A percentile compares a stretch with the other conserved stretches of the same genome.
Conservation (phyloP, 2,113 vertebrate species). For the Trachemys scripta region DNA sequence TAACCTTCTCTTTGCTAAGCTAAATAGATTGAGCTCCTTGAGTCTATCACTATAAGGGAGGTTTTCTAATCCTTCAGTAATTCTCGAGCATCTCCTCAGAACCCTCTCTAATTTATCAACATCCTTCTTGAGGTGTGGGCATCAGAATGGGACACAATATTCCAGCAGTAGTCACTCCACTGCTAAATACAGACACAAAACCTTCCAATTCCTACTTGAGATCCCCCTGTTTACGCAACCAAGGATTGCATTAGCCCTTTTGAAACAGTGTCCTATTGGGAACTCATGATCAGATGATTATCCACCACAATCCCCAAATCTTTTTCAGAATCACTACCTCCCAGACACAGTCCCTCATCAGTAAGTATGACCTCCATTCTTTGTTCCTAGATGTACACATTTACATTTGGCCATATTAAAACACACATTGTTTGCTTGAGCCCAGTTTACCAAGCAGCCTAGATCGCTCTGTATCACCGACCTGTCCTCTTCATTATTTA, state of each 20-base stretch:
- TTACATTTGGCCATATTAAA: neutral
- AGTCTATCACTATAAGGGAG: neutral
- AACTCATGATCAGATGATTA: neutral
- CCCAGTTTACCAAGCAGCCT: neutral
- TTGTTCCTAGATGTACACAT: neutral
- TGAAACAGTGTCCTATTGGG: neutral
- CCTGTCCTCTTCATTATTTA: neutral
- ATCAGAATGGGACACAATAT: neutral
- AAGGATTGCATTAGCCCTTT: neutral
- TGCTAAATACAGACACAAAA: neutral
- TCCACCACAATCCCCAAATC: neutral
- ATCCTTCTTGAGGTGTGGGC: neutral
- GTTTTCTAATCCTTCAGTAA: neutral
- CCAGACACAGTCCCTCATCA: neutral
- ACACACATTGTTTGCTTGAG: neutral
- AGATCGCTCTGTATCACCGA: neutral
- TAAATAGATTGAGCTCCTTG: neutral
- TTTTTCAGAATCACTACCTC: neutral
- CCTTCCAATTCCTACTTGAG: neutral
- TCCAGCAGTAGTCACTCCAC: neutral
- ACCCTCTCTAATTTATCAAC: neutral
- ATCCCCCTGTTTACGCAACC: neutral
- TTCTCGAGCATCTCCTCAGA: neutral
- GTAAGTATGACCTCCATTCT: neutral
- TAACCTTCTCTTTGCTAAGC: neutral